Evolutionary conservation across 2,888 invertebrate genomes (phyloP).

Genomic region (Oscheius sp.): DNA sequence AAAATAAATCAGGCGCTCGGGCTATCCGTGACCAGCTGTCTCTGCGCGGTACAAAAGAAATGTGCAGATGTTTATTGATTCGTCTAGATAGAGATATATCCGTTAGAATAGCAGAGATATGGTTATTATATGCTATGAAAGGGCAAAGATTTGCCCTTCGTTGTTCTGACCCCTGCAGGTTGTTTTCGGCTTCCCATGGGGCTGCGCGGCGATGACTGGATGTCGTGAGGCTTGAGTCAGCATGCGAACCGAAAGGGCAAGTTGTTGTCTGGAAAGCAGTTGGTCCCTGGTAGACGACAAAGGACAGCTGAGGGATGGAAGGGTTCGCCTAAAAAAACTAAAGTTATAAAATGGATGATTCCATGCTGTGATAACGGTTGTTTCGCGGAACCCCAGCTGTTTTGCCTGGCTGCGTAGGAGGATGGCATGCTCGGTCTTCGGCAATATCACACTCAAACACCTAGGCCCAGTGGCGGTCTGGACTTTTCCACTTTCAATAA

Average conservation of each 20-base stretch:
- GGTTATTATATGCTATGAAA: background rate
- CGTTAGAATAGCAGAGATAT: too few species aligned
- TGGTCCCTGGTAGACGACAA: too few species aligned
- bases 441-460: conserved; percentile 35
- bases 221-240: too few species aligned
- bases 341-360: conserved; percentile 12
- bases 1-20: too few species aligned
- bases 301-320: background rate
- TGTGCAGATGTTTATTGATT: conserved; percentile 26
- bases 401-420: conserved; percentile 34
- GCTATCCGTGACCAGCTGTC: conserved; percentile 10
- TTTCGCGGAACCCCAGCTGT: conserved; percentile 27
- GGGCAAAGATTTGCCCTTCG: background rate
- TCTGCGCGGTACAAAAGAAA: conserved; percentile 11
- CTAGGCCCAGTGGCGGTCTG: conserved; percentile 2
- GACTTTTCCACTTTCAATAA: conserved; percentile 1
- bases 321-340: conserved; percentile 10
- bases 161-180: too few species aligned
- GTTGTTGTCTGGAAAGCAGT: too few species aligned
- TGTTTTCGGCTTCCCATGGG: too few species aligned
- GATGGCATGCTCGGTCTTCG: conserved; percentile 22
- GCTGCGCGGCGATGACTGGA: too few species aligned
- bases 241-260: background rate
- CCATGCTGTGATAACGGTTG: conserved; percentile 30
- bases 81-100: background rate